Base-by-base conservation (phyloP, 2,797 vertebrate species). In the Hapalemur alaotrensis region DNA sequence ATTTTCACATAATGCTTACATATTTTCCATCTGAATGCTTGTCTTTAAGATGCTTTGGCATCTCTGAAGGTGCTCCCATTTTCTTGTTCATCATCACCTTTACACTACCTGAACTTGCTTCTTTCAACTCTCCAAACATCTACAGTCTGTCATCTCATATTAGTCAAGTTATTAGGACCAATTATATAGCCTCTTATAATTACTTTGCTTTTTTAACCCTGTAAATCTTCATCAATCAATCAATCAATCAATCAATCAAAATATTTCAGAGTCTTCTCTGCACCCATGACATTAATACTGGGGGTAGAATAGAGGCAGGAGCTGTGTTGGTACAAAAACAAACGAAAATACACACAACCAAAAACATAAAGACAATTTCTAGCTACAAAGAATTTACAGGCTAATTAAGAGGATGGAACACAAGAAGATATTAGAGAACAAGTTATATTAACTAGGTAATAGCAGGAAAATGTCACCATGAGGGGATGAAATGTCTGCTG, bases 1-100 rank as follows among this genome's bases (percentile, higher is more conserved):
- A 85, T 70, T 91, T 95, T 91, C 57, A 95, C 57, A 22, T 69
- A 82, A 91, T 94, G 57, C 9, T 92, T 88, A 57, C 61, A 59
- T 82, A 95, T 69, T 81, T 95, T 87, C 61, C 30, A 82, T 41
- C 30, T 81, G 48, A 87, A 93, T 8, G 7, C 10, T n/a, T 38
- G 48, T 32, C 46, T 89, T 81, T 61, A 83, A 85, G 83, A 84
- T 73, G 38, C 54, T 85, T 22, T 92, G 57, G 73, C 82, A 73
- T 28, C 15, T 86, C n/a, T 93, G 35, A 80, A 67, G 23, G 28
- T 73, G 69, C 12, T 75, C 12, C 30, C 63, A 52, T 14, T 30
- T 86, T 59, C 54, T 57, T n/a, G 8, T 22, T 3, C 43, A 61
- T 28, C 57, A 46, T 28, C 57, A 46, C 8, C 2, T 59, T n/a